These are phyloP conservation scores for Scolopax mira DNA, from an alignment of 2,113 vertebrate genomes.

Conservation along the genomic window DNA sequence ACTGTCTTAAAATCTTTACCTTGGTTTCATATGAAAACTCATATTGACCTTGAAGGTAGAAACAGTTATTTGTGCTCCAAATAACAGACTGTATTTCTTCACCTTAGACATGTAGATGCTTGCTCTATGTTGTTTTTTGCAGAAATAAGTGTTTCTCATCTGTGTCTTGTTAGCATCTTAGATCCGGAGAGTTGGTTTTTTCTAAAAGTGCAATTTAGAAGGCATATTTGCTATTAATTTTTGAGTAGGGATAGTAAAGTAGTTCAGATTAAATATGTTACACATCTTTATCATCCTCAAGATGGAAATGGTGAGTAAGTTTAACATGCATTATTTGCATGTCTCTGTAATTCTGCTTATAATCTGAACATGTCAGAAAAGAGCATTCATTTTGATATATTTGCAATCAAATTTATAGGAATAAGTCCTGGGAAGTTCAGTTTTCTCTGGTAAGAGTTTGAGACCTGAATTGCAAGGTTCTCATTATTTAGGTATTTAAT, in stretches of 20 bases:
- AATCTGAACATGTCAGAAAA: not conserved
- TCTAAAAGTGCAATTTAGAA: not conserved
- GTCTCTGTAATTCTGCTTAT: not conserved
- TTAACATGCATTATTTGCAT: not conserved
- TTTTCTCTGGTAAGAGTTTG: not conserved
- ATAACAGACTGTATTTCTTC: not conserved
- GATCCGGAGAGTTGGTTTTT: not conserved
- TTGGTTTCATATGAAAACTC: not conserved
- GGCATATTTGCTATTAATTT: not conserved
- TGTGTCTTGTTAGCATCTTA: not conserved
- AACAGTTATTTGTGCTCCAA: not conserved
- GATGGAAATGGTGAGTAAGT: not conserved
- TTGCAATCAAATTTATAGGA: not conserved
- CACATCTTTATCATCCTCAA: not conserved
- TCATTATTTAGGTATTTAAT: not conserved
- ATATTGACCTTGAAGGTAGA: not conserved
- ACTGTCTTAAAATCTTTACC: not conserved
- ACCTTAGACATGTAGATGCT: not conserved
- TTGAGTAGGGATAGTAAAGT: not conserved
- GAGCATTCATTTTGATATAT: not conserved
- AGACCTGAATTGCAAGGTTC: not conserved
- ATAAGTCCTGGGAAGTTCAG: not conserved
- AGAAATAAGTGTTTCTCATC: not conserved
- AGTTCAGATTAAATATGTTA: not conserved
- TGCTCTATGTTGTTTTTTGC: not conserved